Percentiles rank a stretch among this genome's conserved stretches.
Evolutionary conservation across 2,888 invertebrate species (phyloP).

Genomic region (Nemoura dubitans): DNA sequence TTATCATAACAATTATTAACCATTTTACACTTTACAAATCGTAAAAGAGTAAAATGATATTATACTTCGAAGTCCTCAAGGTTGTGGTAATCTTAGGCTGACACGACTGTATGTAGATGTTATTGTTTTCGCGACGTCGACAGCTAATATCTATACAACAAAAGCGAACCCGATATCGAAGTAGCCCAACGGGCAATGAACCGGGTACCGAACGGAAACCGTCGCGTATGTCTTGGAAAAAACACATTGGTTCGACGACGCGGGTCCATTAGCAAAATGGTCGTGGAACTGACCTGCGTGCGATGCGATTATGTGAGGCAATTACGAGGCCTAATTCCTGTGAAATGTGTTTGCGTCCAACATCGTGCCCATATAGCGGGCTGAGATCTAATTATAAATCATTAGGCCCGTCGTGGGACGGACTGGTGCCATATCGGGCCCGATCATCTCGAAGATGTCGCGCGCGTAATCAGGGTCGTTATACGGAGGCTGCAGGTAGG

Average conservation of each 20-base stretch:
- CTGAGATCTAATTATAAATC: slow-evolving; percentile 1
- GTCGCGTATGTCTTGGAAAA: not conserved
- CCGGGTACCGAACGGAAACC: not conserved
- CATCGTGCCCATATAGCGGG: too few species aligned
- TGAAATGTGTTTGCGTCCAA: not conserved
- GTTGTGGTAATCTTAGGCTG: too few species aligned
- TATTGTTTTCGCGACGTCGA: too few species aligned
- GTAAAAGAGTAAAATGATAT: too few species aligned
- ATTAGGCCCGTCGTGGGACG: not conserved
- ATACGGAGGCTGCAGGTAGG: not conserved
- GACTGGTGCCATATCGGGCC: not conserved
- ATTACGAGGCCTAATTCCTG: not conserved
- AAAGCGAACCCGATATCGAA: too few species aligned
- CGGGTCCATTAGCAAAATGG: not conserved
- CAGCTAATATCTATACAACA: too few species aligned
- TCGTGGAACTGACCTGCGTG: not conserved
- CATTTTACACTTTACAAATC: too few species aligned
- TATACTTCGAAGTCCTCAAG: too few species aligned
- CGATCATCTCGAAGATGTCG: not conserved
- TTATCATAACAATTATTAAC: too few species aligned
- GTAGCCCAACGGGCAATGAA: too few species aligned
- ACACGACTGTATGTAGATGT: too few species aligned
- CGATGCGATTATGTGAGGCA: not conserved
- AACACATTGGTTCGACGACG: not conserved
- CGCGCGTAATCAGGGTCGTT: not conserved